Conservation (phyloP, 2,888 invertebrate species). For the Dasysyrphus tricinctus region DNA sequence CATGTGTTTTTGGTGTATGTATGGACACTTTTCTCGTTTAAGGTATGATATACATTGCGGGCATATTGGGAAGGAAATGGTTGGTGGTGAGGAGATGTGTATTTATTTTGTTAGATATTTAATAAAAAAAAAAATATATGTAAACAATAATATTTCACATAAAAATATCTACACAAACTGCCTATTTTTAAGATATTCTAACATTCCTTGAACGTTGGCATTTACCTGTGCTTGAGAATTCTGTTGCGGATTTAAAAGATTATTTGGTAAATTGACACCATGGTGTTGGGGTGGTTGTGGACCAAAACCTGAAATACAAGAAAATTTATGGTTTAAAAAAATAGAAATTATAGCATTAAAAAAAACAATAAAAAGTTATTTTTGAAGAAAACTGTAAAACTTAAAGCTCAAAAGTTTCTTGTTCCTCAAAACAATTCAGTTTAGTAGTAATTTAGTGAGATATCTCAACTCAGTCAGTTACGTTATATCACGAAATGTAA, state of each 20-base stretch:
- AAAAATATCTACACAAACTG: slow-evolving; percentile 79
- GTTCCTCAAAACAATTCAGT: too few species aligned
- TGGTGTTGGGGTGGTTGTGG: slow-evolving; percentile 79
- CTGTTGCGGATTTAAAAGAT: slow-evolving; percentile 80
- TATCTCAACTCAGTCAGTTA: too few species aligned
- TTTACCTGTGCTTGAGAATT: slow-evolving; percentile 81
- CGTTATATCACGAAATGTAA: too few species aligned
- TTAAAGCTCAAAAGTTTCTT: too few species aligned
- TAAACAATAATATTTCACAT: slow-evolving; percentile 59
- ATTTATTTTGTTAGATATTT: slow-evolving; percentile 36
- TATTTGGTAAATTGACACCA: slow-evolving; percentile 80
- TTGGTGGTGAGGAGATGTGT: slow-evolving; percentile 43
- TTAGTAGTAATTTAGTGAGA: too few species aligned
- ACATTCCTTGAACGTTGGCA: slow-evolving; percentile 81
- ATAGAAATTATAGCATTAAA: background rate
- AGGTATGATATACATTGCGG: slow-evolving; percentile 24
- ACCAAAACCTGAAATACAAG: slow-evolving; percentile 78
- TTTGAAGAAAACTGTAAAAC: too few species aligned
- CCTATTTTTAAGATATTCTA: slow-evolving; percentile 81
- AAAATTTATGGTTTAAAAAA: background rate
- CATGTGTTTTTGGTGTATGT: background rate
- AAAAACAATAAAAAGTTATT: background rate
- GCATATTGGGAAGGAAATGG: slow-evolving; percentile 5
- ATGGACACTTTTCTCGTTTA: background rate
- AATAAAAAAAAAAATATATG: slow-evolving; percentile 38